These are phyloP conservation scores for Lepisosteus osseus DNA, from an alignment of 2,113 vertebrate genomes.

Conservation along the genomic window DNA sequence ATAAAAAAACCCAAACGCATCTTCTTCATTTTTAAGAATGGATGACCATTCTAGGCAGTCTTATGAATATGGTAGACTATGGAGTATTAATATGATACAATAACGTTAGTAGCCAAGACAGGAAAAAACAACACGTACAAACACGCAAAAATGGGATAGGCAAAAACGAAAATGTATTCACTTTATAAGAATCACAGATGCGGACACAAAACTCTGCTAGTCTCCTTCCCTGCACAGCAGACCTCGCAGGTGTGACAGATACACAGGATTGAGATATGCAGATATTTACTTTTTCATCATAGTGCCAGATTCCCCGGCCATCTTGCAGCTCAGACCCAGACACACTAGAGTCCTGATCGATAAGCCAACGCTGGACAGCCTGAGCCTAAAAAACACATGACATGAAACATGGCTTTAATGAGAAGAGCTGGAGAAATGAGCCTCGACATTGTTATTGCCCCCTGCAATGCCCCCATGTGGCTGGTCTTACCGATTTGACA, in stretches of 20 bases:
- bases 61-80: too few relatives aligned
- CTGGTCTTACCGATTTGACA: too few relatives aligned
- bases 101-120: too few relatives aligned
- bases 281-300: constrained; percentile 82
- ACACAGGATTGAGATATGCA: constrained; percentile 64
- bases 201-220: too few relatives aligned
- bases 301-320: constrained; percentile 78
- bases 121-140: constrained; percentile 34
- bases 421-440: constrained; percentile 63
- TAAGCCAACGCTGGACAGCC: constrained; percentile 77
- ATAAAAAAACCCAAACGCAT: too few relatives aligned
- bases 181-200: too few relatives aligned
- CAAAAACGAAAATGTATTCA: not conserved
- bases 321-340: constrained; percentile 73
- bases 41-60: too few relatives aligned
- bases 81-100: too few relatives aligned
- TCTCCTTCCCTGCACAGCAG: too few relatives aligned
- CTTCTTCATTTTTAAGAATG: too few relatives aligned
- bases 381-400: constrained; percentile 78
- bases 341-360: constrained; percentile 81
- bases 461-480: too few relatives aligned
- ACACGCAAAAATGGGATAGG: constrained; percentile 28
- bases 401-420: constrained; percentile 48
- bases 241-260: too few relatives aligned
- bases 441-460: constrained; percentile 29